phyloP scores from a whole-genome alignment of 2,888 invertebrate genomes.

The Cryptocephalus moraei region DNA sequence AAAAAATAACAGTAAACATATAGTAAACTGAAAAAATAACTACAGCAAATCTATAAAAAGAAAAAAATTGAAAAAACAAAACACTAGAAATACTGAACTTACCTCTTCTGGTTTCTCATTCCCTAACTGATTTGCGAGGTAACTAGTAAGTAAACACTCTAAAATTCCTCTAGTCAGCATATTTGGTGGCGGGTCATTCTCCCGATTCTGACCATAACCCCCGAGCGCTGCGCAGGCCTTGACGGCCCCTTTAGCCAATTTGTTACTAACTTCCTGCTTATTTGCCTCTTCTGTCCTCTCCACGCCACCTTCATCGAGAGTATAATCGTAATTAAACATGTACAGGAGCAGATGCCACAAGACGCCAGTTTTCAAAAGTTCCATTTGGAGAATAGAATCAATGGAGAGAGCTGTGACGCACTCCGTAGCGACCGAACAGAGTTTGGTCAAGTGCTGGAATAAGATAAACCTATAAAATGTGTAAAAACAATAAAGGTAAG shows the following conservation, averaged over 20 bases:
- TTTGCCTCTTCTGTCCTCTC: slow-evolving; percentile 75
- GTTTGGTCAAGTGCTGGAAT: slow-evolving; percentile 65
- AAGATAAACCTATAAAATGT: slow-evolving; percentile 1
- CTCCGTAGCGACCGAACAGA: slow-evolving; percentile 81
- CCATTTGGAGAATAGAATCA: slow-evolving; percentile 78
- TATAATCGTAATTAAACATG: slow-evolving; percentile 93
- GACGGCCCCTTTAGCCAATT: slow-evolving; percentile 79
- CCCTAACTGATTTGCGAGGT: slow-evolving; percentile 67
- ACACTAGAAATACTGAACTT: slow-evolving; percentile 8
- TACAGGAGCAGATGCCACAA: slow-evolving; percentile 86
- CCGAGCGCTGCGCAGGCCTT: slow-evolving; percentile 75
- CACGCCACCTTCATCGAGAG: slow-evolving; percentile 92
- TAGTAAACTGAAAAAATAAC: too few relatives aligned
- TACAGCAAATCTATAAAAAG: not conserved
- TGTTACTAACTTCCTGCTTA: slow-evolving; percentile 87
- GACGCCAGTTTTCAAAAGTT: slow-evolving; percentile 74
- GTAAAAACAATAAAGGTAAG: slow-evolving; percentile 1
- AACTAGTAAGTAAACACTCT: slow-evolving; percentile 73
- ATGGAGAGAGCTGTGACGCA: slow-evolving; percentile 80
- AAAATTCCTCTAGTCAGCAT: slow-evolving; percentile 46
- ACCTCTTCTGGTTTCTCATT: slow-evolving; percentile 66
- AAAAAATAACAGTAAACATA: too few relatives aligned
- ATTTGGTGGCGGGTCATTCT: slow-evolving; percentile 45
- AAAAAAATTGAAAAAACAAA: not conserved
- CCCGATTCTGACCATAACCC: slow-evolving; percentile 45